Evolutionary conservation across 2,797 vertebrate species (phyloP).

Genomic region (Monodelphis domestica): DNA sequence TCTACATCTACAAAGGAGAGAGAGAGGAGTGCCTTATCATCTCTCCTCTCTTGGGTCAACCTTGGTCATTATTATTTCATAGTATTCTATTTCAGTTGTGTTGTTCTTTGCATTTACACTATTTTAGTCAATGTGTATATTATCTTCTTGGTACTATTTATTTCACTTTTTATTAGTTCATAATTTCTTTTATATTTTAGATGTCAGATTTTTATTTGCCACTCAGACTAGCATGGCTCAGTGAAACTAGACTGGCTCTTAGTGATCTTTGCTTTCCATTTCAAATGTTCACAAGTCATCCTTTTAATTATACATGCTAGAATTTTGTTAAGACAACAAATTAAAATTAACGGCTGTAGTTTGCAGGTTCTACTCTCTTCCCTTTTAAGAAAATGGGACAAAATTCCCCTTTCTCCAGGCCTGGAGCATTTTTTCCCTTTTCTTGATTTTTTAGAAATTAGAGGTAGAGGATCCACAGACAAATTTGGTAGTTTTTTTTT

Average conservation of each 20-base stretch:
- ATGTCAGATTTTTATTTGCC: neutral
- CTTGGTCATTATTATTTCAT: neutral
- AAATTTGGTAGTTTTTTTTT: neutral
- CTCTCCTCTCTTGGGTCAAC: neutral
- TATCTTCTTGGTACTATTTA: neutral
- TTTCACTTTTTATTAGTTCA: neutral
- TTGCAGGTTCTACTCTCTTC: neutral
- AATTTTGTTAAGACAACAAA: neutral
- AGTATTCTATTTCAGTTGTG: neutral
- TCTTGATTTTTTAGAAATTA: neutral
- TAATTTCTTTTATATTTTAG: neutral
- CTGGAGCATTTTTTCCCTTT: neutral
- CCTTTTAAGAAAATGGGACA: neutral
- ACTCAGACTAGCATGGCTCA: neutral
- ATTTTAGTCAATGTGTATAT: neutral
- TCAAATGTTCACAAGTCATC: neutral
- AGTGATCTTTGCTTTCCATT: neutral
- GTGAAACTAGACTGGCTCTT: neutral
- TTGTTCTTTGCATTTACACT: neutral
- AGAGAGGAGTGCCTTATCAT: neutral
- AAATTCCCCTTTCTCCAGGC: neutral
- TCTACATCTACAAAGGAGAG: neutral
- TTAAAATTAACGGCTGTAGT: neutral
- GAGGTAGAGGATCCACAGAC: neutral
- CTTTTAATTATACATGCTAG: neutral